A percentile compares a stretch with the other conserved stretches of the same genome.
phyloP scores from a whole-genome alignment of 2,113 vertebrate species.

The Eidolon helvum region DNA sequence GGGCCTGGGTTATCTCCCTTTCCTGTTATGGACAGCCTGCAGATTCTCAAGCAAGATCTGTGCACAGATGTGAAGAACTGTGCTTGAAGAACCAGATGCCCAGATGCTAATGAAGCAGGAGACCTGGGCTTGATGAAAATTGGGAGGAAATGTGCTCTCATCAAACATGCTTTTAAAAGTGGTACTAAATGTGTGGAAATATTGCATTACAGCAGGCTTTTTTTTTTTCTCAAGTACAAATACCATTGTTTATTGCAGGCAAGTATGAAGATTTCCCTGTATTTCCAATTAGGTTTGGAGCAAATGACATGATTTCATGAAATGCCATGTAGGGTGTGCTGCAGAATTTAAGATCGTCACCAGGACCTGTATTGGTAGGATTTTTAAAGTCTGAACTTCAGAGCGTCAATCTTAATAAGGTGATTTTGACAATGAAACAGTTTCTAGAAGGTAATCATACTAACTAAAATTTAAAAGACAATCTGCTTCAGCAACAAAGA shows the following conservation, averaged over 20 bases:
- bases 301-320: neutral
- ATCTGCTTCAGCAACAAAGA: constrained; percentile 29
- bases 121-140: neutral
- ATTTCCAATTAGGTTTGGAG: neutral
- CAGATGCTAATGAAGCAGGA: neutral
- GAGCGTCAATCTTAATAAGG: neutral
- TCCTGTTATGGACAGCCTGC: neutral
- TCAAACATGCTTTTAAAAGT: constrained; percentile 46
- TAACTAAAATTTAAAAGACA: constrained; percentile 65
- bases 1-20: neutral
- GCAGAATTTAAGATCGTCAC: neutral
- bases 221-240: neutral
- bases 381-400: constrained; percentile 39
- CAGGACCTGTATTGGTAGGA: neutral
- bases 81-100: neutral
- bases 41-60: neutral
- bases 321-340: neutral
- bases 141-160: neutral
- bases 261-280: neutral
- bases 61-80: neutral
- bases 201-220: neutral
- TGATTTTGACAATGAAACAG: constrained; percentile 23
- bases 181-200: constrained; percentile 23
- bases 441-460: constrained; percentile 44
- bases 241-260: neutral